A percentile compares a stretch with the other conserved stretches of the same genome.
Conservation (phyloP, 2,113 vertebrate species). For the Elaphurus davidianus region DNA sequence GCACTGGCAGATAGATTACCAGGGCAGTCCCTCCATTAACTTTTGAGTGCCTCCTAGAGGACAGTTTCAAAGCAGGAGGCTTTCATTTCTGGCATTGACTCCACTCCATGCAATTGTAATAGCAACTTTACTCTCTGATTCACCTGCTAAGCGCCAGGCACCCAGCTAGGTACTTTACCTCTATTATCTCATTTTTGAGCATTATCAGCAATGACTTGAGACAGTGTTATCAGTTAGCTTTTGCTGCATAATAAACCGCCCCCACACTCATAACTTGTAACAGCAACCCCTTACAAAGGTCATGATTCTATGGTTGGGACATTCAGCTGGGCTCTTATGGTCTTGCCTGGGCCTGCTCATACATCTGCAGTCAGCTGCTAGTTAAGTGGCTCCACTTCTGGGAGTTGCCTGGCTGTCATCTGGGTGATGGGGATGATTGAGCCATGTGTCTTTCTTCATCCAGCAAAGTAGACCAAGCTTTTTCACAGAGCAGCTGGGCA, state of each 20-base stretch:
- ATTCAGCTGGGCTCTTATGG: background rate
- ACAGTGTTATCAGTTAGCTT: slow-evolving; percentile 38
- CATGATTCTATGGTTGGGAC: background rate
- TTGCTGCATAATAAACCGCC: slow-evolving; percentile 40
- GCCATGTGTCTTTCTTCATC: slow-evolving; percentile 38
- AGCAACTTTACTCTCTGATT: background rate
- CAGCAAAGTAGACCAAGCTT: slow-evolving; percentile 5
- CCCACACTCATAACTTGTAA: background rate
- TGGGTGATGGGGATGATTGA: background rate
- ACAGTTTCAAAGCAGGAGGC: background rate
- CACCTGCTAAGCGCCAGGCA: background rate
- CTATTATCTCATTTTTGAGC: background rate
- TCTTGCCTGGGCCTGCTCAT: background rate
- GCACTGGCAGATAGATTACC: background rate
- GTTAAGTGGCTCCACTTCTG: slow-evolving; percentile 41
- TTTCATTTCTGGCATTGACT: background rate
- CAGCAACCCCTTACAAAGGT: background rate
- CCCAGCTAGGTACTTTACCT: background rate
- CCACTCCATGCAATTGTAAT: background rate
- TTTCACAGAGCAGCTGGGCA: slow-evolving; percentile 49
- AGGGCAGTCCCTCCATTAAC: background rate
- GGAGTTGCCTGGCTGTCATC: slow-evolving; percentile 32
- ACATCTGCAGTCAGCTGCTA: background rate
- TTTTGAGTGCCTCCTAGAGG: background rate
- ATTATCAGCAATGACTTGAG: background rate